A percentile compares a stretch with the other conserved stretches of the same genome.
These are phyloP conservation scores for Sinelater perroti DNA, from an alignment of 2,888 invertebrate species.

Conservation along the genomic window DNA sequence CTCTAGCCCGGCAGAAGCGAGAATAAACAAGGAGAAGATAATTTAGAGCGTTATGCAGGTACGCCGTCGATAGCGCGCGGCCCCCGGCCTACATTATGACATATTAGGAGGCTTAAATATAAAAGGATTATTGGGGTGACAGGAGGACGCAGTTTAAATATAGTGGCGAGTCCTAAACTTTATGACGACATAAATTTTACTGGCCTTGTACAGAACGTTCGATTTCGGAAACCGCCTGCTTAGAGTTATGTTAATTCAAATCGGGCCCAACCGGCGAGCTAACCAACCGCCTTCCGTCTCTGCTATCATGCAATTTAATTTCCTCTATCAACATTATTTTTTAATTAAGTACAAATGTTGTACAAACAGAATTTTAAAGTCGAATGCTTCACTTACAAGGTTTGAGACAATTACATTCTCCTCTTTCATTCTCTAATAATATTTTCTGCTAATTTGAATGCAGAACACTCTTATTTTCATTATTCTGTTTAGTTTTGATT, in stretches of 20 bases:
- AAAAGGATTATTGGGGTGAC: slow-evolving; percentile 29
- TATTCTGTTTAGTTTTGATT: too few species aligned
- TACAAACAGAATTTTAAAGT: too few species aligned
- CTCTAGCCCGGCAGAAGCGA: slow-evolving; percentile 43
- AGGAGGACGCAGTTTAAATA: slow-evolving; percentile 32
- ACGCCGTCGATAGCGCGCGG: slow-evolving; percentile 18
- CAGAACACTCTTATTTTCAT: too few species aligned
- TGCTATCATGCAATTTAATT: too few species aligned
- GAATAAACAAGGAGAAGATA: slow-evolving; percentile 54
- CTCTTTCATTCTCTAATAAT: too few species aligned
- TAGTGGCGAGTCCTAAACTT: slow-evolving; percentile 28
- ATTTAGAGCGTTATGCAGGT: slow-evolving; percentile 51
- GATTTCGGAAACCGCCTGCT: slow-evolving; percentile 13
- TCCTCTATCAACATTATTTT: too few species aligned
- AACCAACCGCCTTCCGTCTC: too few species aligned
- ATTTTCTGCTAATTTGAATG: too few species aligned
- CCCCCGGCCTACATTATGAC: slow-evolving; percentile 27
- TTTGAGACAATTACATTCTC: too few species aligned
- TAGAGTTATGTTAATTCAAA: slow-evolving; percentile 15
- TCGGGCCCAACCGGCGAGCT: too few species aligned
- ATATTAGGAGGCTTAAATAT: slow-evolving; percentile 26
- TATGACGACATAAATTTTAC: slow-evolving; percentile 27
- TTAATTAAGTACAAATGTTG: too few species aligned
- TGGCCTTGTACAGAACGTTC: slow-evolving; percentile 19
- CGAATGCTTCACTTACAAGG: too few species aligned